Conservation (phyloP, 2,797 vertebrate species). For the Podarcis lilfordi region DNA sequence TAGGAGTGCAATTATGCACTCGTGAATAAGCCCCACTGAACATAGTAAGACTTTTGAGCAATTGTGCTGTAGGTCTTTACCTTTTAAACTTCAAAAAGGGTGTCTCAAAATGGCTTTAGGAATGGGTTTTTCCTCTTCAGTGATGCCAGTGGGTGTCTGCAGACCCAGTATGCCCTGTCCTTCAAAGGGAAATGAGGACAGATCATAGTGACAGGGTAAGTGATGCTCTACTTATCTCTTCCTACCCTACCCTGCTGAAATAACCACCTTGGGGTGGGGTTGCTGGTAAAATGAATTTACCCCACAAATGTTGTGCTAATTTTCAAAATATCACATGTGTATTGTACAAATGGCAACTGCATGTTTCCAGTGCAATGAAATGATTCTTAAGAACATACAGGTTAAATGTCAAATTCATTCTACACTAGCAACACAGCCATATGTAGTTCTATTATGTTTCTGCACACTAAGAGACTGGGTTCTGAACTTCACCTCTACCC, state of each 20-base stretch:
- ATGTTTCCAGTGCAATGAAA: background rate
- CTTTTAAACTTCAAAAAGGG: background rate
- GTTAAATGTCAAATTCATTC: background rate
- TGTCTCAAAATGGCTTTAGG: background rate
- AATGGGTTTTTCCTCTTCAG: background rate
- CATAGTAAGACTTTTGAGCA: background rate
- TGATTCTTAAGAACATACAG: background rate
- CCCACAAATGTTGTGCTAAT: background rate
- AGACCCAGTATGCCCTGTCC: background rate
- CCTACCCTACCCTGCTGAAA: background rate
- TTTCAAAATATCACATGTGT: background rate
- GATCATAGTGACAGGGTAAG: background rate
- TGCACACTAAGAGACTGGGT: background rate
- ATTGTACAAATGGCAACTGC: background rate
- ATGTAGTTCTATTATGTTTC: background rate
- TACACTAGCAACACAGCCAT: background rate
- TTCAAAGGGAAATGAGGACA: background rate
- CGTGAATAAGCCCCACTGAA: background rate
- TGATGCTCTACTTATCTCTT: background rate
- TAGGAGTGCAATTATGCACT: background rate
- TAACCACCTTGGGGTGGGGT: background rate
- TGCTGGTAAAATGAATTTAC: background rate
- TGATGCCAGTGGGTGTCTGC: background rate
- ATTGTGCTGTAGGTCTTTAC: background rate
- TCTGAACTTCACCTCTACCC: accelerated